Base-by-base conservation (phyloP, 2,888 invertebrate species). In the Cataglyphis altisquamis region DNA sequence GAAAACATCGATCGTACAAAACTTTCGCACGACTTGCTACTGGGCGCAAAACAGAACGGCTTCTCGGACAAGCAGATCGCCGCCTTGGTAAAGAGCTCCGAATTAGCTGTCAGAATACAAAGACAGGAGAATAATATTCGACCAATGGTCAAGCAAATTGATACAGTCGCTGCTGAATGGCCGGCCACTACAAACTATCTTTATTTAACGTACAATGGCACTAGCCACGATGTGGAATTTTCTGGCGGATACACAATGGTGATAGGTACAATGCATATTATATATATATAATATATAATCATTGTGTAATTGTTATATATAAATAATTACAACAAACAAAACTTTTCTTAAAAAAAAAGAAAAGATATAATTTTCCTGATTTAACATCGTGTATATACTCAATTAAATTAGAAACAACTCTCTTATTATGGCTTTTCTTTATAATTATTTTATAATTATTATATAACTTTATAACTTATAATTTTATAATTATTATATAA, bases 161-260 rank as follows among this genome's bases (percentile, higher is more conserved):
- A 99, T 95, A 99, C 99, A 0, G 99, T 99, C 5, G 99, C 99
- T 57, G 99, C 99, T 0, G 99, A 99, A 95, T 99, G 99, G 99
- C 99, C 99, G 0, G 99, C 99, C 0, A 96, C 97, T 48, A 99
- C 99, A 0, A 99, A 99, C 95, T 99, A 99, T 94, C 96, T 99
- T n/a, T 99, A 99, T 93, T 94, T 99, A 41, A 99, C 99, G 0
- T 99, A 99, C 95, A 99, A 99, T 94, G 99, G 98, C 0, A 95
- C 94, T 0, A 96, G 96, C 45, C 97, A 98, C 94, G 99, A 99
- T 93, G 94, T 99, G 63, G 95, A 96, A n/a, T 98, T 98, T 91
- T 97, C 97, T 0, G 97, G 97, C 18, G 97, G 97, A 72, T 97
- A 97, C 91, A 97, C 96, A 0, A 98, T 99, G 97, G 99, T 99